Base-by-base conservation (phyloP, 1,140 invertebrate genomes). In the Archivesica marissinica region DNA sequence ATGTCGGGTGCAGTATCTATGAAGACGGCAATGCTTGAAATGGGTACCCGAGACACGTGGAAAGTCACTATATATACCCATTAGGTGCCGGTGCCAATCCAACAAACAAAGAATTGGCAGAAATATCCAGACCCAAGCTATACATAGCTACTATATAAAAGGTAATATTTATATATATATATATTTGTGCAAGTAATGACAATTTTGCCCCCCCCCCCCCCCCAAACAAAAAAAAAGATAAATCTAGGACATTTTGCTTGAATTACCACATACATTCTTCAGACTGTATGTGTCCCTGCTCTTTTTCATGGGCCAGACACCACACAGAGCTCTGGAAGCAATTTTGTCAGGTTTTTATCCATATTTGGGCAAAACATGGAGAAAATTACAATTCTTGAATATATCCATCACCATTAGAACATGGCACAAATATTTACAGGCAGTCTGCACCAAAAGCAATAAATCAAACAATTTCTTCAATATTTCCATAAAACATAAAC, bases 401-500 rank as follows among this genome's bases (percentile, higher is more conserved):
- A 72, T 38, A 83, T 83, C 54, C 50, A 83, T 83, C 80, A 83
- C 75, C 70, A 83, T 83, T 83, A 83, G 30, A 74, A 59, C 7
- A 35, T 72, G 54, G 80, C 56, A 61, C 54, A 59, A 70, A 75
- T 70, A 83, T 83, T 83, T 83, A 74, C 70, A 74, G 47, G 47
- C 70, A 59, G 70, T 74, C 80, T 75, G 77, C 80, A 59, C 28
- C 11, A 23, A 54, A 50, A 23, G 25, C 39, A 68, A 72, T 75
- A 83, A 54, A 83, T 83, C 80, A 83, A 41, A 61, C 52, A 44
- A 44, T 83, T 83, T 83, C 80, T 83, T 83, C 68, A 83, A 83
- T 75, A 83, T 59, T 83, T 74, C 80, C 70, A 83, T 83, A 83
- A 83, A 79, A 83, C 38, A 75, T 75, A 83, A 52, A 75, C 80